Evolutionary conservation across 2,797 vertebrate genomes (phyloP).

Genomic region (Hypotaenidia okinawae): DNA sequence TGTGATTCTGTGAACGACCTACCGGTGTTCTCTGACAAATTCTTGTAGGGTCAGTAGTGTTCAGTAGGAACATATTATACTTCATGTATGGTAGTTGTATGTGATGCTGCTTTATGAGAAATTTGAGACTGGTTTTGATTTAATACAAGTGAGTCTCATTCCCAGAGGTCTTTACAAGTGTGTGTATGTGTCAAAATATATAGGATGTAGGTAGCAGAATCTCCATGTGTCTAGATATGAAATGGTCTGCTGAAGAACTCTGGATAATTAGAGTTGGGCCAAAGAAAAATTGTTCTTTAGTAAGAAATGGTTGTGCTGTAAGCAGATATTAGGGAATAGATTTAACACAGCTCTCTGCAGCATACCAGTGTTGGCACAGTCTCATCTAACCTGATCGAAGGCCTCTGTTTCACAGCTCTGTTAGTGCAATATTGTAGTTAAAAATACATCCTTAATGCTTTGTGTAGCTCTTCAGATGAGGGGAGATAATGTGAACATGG

Average conservation of each 20-base stretch:
- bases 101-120: neutral
- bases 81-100: neutral
- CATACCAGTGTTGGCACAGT: neutral
- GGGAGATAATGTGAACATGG: neutral
- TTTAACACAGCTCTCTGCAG: neutral
- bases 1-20: neutral
- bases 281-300: neutral
- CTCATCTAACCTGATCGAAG: neutral
- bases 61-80: neutral
- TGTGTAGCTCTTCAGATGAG: neutral
- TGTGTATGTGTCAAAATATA: neutral
- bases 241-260: neutral
- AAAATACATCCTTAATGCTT: neutral
- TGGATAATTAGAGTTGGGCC: neutral
- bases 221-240: neutral
- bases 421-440: neutral
- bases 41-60: neutral
- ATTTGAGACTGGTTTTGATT: neutral
- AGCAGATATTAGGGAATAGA: neutral
- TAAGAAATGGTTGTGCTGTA: neutral
- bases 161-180: neutral
- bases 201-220: neutral
- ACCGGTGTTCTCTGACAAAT: neutral
- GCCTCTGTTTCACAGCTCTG: neutral
- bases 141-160: neutral